Conservation (phyloP, 2,113 vertebrate genomes). For the Amblyopsis rosae region DNA sequence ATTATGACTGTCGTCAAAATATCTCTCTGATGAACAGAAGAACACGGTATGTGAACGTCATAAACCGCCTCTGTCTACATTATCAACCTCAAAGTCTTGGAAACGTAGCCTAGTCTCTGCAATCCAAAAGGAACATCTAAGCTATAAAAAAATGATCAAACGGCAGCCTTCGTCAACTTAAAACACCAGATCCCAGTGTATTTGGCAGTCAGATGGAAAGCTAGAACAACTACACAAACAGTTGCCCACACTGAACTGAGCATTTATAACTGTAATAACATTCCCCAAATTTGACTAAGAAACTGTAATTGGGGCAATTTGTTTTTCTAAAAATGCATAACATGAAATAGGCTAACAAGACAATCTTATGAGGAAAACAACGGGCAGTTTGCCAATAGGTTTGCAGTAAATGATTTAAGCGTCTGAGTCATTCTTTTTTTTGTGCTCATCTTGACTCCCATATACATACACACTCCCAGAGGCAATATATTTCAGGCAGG, state of each 20-base stretch:
- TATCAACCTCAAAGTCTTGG: constrained; percentile 35
- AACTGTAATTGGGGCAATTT: constrained; percentile 29
- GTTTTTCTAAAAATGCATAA: constrained; percentile 34
- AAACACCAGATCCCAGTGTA: constrained; percentile 60
- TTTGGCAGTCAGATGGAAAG: constrained; percentile 67
- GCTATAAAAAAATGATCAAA: constrained; percentile 57
- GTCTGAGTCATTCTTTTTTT: constrained; percentile 59
- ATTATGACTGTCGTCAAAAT: constrained; percentile 19
- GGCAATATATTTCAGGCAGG: constrained; percentile 72
- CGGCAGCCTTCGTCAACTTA: constrained; percentile 59
- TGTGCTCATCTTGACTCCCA: constrained; percentile 56
- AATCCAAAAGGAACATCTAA: constrained; percentile 48
- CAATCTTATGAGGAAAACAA: background rate
- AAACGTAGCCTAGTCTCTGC: constrained; percentile 32
- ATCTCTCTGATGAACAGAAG: constrained; percentile 44
- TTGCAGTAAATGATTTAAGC: constrained; percentile 3
- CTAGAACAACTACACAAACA: constrained; percentile 66
- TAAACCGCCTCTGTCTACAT: constrained; percentile 34
- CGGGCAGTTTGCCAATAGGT: background rate
- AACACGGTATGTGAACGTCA: constrained; percentile 30
- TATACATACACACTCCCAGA: constrained; percentile 54
- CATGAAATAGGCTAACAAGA: constrained; percentile 45
- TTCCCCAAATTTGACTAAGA: constrained; percentile 56
- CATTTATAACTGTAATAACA: constrained; percentile 39
- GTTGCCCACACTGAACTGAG: constrained; percentile 60